Percentiles rank a stretch among this genome's conserved stretches.
Conservation (phyloP, 2,113 vertebrate genomes). For the Crocuta crocuta region DNA sequence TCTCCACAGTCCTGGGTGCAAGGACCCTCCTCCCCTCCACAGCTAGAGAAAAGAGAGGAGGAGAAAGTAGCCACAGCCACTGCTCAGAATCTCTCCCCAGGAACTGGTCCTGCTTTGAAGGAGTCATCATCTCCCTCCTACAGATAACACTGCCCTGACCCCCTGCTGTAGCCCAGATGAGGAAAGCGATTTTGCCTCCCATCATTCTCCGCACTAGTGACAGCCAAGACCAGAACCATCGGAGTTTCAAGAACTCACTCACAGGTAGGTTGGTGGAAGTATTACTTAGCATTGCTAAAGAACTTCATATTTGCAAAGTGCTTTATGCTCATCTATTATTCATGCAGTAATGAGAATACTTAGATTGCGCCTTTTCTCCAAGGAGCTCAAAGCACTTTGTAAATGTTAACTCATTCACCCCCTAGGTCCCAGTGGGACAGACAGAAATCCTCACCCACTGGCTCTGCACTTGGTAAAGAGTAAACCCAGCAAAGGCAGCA, state of each 20-base stretch:
- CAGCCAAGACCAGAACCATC: constrained; percentile 8
- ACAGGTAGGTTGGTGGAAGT: constrained; percentile 68
- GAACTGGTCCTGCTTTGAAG: neutral
- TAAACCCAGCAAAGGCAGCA: constrained; percentile 25
- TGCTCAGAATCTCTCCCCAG: neutral
- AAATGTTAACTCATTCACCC: constrained; percentile 83
- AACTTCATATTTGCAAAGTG: constrained; percentile 82
- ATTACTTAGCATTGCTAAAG: constrained; percentile 80
- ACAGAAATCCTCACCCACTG: constrained; percentile 70
- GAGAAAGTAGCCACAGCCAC: neutral
- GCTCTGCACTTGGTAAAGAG: constrained; percentile 78
- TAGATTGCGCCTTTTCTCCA: constrained; percentile 79
- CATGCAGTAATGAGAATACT: constrained; percentile 82
- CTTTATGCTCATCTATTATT: constrained; percentile 81
- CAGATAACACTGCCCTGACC: neutral
- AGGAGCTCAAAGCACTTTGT: constrained; percentile 84
- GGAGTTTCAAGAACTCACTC: neutral
- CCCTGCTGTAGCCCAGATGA: neutral
- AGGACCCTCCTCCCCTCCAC: neutral
- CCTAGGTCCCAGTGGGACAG: constrained; percentile 57
- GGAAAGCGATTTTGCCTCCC: neutral
- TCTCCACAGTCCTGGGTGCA: neutral
- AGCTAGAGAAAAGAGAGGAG: neutral
- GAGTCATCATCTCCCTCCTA: neutral
- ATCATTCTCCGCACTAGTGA: neutral